Evolutionary conservation across 2,113 vertebrate genomes (phyloP).

Genomic region (Lepus timidus): DNA sequence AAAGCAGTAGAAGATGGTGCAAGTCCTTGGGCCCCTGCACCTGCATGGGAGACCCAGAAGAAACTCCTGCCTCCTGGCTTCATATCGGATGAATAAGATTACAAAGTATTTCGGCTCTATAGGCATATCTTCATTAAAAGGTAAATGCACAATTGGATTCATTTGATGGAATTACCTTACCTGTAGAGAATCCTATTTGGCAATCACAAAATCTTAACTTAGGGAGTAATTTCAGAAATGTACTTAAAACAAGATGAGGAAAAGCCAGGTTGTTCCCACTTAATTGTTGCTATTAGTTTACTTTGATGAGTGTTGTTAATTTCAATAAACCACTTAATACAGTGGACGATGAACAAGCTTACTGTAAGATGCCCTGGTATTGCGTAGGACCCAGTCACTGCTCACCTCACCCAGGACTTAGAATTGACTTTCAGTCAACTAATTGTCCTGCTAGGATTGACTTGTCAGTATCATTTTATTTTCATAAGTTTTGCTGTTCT

Average conservation of each 20-base stretch:
- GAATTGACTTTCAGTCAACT: not conserved
- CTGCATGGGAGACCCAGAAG: too few relatives aligned
- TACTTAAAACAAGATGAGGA: not conserved
- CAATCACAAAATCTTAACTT: not conserved
- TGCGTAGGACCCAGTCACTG: not conserved
- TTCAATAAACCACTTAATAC: slow-evolving; percentile 10
- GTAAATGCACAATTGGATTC: not conserved
- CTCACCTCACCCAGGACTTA: not conserved
- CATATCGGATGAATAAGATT: too few relatives aligned
- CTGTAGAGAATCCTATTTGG: not conserved
- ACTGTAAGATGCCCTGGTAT: not conserved
- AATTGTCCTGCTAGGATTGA: not conserved
- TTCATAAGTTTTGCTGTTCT: not conserved
- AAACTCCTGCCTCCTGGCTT: too few relatives aligned
- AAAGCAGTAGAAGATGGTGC: too few relatives aligned
- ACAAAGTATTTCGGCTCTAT: slow-evolving; percentile 35
- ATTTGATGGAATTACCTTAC: not conserved
- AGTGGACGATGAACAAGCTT: not conserved
- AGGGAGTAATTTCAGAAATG: slow-evolving; percentile 24
- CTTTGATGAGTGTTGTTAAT: slow-evolving; percentile 33
- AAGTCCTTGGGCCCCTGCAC: too few relatives aligned
- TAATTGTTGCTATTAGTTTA: slow-evolving; percentile 15
- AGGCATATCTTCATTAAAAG: slow-evolving; percentile 54
- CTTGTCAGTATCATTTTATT: not conserved
- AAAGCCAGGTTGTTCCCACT: not conserved